Base-by-base conservation (phyloP, 2,797 vertebrate genomes). In the Cuniculus paca region DNA sequence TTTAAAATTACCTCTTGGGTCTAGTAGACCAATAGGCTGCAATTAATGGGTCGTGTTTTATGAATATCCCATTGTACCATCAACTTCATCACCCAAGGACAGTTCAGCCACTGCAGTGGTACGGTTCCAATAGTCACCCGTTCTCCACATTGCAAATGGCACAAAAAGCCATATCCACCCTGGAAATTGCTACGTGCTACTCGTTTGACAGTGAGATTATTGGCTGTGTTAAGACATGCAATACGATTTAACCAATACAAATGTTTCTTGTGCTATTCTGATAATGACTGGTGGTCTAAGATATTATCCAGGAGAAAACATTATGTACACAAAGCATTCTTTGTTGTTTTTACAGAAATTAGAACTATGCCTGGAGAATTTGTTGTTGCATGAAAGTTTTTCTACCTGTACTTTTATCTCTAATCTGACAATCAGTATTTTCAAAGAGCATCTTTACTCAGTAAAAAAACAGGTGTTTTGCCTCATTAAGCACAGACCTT, bases 191-290 rank as follows among this genome's bases (percentile, higher is more conserved):
- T 97, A 96, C 95, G 80, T 94, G 94, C 96, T 96, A 97, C 97
- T 98, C 96, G 97, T 97, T 96, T 97, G 96, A 88, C 94, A 96
- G 95, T 98, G 95, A 98, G 97, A 98, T 98, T 97, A 98, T 98
- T 98, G 98, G 91, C 56, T 95, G 90, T 97, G 97, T 92, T 96
- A 98, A 94, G 88, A 95, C 83, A 90, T 97, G 92, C 89, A 95
- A 96, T 95, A 97, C 95, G 94, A 93, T 93, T 98, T 97, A 97
- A 98, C 98, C 97, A 98, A 97, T 97, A 97, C 91, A 98, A 98
- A 98, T 96, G 88, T 75, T 98, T 95, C 98, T 98, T 98, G 97
- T 97, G 84, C 84, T 93, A 96, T 97, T 82, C 68, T 91, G 84
- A 97, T 97, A 98, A 98, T 97, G 95, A 98, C 98, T 97, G 84